A percentile compares a stretch with the other conserved stretches of the same genome.
Conservation (phyloP, 2,888 invertebrate genomes). For the Acanthosoma haemorrhoidale region DNA sequence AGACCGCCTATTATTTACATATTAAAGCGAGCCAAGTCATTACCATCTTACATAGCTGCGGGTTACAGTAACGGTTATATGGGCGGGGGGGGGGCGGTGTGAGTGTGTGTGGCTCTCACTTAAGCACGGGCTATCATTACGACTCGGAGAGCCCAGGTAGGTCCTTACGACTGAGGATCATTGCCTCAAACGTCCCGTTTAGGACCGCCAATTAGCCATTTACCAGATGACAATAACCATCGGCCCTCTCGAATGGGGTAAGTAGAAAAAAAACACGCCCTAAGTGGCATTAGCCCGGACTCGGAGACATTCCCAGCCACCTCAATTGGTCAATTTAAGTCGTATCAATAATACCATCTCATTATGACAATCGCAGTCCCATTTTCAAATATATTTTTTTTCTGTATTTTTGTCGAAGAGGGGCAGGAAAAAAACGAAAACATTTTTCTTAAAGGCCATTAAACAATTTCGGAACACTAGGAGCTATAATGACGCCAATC, state of each 20-base stretch:
- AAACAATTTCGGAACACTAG: too few relatives aligned
- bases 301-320: constrained; percentile 9
- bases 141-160: background rate
- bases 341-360: constrained; percentile 28
- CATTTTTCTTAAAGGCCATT: constrained; percentile 9
- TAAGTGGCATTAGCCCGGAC: constrained; percentile 14
- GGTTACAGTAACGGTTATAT: background rate
- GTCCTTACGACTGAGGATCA: constrained; percentile 13
- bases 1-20: constrained; percentile 14
- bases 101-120: background rate
- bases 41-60: background rate
- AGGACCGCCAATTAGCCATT: constrained; percentile 37
- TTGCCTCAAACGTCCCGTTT: constrained; percentile 32
- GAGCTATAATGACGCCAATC: background rate
- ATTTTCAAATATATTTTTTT: constrained; percentile 25
- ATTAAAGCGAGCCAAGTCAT: background rate
- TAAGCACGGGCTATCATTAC: background rate
- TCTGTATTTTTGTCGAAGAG: too few relatives aligned
- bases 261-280: background rate
- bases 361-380: constrained; percentile 25
- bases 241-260: background rate
- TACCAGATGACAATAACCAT: constrained; percentile 38
- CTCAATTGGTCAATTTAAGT: constrained; percentile 26
- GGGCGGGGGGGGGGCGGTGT: too few relatives aligned
- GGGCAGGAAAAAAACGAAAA: background rate